Evolutionary conservation across 2,113 vertebrate species (phyloP).

Genomic region (sheep (Ovis aries)): ARS-UI_Ramb_v3.0 NC_082741.1:2493501-2494000

Average conservation of each 20-base stretch:
- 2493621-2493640: neutral
- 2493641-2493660: neutral
- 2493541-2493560: neutral
- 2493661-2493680: neutral
- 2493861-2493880: neutral
- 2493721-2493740: neutral
- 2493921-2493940: neutral
- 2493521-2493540: neutral
- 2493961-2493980: neutral
- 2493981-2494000: neutral
- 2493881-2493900: neutral
- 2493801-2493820: neutral
- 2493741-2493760: neutral
- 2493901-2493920: rapidly evolving
- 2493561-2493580: neutral
- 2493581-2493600: neutral
- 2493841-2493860: neutral
- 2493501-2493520: neutral
- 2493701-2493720: neutral
- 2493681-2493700: neutral
- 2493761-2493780: neutral
- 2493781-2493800: neutral
- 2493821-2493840: neutral
- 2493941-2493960: neutral
- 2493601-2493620: neutral